Percentiles rank a stretch among this genome's conserved stretches.
These are phyloP conservation scores for Cephus nigrinus DNA, from an alignment of 2,888 invertebrate genomes.

Conservation along the genomic window DNA sequence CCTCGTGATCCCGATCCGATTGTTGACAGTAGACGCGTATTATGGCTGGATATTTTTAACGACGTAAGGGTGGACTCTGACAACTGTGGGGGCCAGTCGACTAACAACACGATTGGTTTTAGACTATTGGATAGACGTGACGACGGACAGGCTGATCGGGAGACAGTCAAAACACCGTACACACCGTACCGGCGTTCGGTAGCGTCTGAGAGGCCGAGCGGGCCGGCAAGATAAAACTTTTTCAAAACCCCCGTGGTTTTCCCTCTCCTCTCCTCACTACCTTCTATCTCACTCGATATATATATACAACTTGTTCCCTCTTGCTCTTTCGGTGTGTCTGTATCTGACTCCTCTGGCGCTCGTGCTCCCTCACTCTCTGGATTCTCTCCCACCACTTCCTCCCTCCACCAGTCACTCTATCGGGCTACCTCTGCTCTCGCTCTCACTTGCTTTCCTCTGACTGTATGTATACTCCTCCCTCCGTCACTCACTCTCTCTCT, in stretches of 20 bases:
- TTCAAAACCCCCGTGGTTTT: constrained; percentile 60
- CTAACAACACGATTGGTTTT: not conserved
- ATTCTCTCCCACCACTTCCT: not conserved
- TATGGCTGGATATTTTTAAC: not conserved
- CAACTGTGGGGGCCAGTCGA: not conserved
- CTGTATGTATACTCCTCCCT: constrained; percentile 1
- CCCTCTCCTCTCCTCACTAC: constrained; percentile 33
- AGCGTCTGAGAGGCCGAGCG: constrained; percentile 61
- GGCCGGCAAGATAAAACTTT: constrained; percentile 64
- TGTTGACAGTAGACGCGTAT: not conserved
- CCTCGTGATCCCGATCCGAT: not conserved
- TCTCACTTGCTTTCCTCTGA: constrained; percentile 16
- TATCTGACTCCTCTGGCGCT: constrained; percentile 14
- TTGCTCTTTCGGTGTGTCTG: not conserved
- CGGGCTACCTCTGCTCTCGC: constrained; percentile 14
- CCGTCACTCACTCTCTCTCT: constrained; percentile 1
- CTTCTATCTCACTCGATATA: not conserved
- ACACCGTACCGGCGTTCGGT: constrained; percentile 63
- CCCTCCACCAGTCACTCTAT: constrained; percentile 13
- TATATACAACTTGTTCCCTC: not conserved
- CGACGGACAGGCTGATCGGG: not conserved
- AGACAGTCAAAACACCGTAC: constrained; percentile 30
- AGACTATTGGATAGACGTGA: not conserved
- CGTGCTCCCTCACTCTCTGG: constrained; percentile 13
- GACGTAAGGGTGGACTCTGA: not conserved